These are phyloP conservation scores for Thermophis baileyi DNA, from an alignment of 2,113 vertebrate genomes.

Conservation along the genomic window DNA sequence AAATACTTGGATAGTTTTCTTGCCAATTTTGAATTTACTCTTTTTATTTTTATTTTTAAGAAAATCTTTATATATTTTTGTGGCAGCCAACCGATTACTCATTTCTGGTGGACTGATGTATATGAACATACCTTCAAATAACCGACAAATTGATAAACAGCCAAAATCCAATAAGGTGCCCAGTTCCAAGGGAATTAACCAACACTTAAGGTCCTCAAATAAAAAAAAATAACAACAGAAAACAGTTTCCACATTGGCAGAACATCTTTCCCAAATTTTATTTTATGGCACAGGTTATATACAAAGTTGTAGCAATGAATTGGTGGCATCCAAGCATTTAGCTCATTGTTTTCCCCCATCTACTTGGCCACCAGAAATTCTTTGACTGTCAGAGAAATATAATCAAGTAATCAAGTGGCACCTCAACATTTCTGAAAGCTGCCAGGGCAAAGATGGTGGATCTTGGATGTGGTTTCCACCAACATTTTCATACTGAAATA, in stretches of 20 bases:
- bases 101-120: conserved; percentile 19
- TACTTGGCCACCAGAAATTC: background rate
- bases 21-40: conserved; percentile 31
- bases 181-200: conserved; percentile 6
- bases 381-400: background rate
- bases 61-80: background rate
- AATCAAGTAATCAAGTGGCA: background rate
- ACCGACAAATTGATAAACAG: background rate
- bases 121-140: conserved; percentile 30
- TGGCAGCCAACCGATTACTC: conserved; percentile 35
- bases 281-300: background rate
- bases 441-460: background rate
- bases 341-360: background rate
- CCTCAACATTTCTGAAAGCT: background rate
- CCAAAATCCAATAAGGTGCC: background rate
- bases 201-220: background rate
- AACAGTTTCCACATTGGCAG: background rate
- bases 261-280: background rate
- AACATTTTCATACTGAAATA: background rate
- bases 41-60: background rate
- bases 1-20: conserved; percentile 36
- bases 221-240: background rate
- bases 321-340: background rate
- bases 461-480: background rate
- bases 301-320: background rate